Evolutionary conservation across 2,797 vertebrate genomes (phyloP).

Genomic region (Linurgus olivaceus): DNA sequence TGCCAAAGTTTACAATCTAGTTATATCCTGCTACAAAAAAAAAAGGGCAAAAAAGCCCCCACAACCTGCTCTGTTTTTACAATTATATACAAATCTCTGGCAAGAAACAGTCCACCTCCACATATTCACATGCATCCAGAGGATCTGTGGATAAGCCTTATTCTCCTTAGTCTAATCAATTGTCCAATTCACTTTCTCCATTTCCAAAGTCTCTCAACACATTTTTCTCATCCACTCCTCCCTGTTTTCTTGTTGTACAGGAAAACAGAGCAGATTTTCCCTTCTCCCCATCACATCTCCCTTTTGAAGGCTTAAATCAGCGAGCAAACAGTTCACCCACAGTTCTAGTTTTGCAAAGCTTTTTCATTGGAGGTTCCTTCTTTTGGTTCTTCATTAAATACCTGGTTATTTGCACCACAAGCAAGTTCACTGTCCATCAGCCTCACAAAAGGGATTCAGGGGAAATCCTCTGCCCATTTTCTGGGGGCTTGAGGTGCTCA

Average conservation of each 20-base stretch:
- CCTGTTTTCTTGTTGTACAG: not conserved
- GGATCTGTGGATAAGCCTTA: not conserved
- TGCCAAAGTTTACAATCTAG: constrained; percentile 61
- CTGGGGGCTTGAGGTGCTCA: not conserved
- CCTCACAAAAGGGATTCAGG: not conserved
- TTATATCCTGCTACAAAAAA: constrained; percentile 21
- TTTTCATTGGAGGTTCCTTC: not conserved
- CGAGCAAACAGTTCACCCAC: rapidly evolving
- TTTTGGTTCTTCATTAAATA: not conserved
- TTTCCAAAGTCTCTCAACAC: not conserved
- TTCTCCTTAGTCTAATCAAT: not conserved
- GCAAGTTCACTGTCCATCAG: not conserved
- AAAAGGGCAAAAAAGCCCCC: not conserved
- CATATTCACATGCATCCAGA: not conserved
- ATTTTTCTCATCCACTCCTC: not conserved
- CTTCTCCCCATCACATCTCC: not conserved
- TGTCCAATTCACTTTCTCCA: not conserved
- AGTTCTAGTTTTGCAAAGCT: not conserved
- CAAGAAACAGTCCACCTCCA: constrained; percentile 31
- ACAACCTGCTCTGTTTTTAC: not conserved
- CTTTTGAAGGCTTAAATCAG: not conserved
- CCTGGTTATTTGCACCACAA: not conserved
- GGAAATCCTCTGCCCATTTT: not conserved
- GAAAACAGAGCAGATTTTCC: not conserved
- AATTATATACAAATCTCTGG: constrained; percentile 20